Percentiles rank a stretch among this genome's conserved stretches.
Evolutionary conservation across 2,113 vertebrate genomes (phyloP).

Genomic region (Cardinalis cardinalis): DNA sequence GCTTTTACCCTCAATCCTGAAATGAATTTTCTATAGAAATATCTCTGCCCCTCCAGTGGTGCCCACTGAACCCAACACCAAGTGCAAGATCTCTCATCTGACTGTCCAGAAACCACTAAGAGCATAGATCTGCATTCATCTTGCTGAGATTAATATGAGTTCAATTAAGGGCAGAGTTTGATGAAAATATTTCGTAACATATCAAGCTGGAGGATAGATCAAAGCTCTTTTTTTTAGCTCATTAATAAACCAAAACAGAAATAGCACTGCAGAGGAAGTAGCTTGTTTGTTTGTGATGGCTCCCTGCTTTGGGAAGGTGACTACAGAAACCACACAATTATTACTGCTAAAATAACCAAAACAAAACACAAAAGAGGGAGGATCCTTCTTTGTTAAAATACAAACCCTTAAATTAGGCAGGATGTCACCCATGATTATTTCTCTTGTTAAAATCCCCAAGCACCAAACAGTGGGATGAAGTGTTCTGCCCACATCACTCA

Average conservation of each 20-base stretch:
- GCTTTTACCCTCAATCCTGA: not conserved
- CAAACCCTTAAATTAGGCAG: not conserved
- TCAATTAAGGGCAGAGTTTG: not conserved
- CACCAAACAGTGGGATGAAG: not conserved
- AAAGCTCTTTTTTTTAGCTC: not conserved
- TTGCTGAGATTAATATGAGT: not conserved
- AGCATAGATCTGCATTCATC: not conserved
- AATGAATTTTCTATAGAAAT: not conserved
- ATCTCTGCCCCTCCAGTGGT: not conserved
- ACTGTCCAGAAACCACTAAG: not conserved
- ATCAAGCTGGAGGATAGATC: not conserved
- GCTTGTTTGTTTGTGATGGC: not conserved
- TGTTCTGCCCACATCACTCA: not conserved
- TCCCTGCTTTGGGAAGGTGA: constrained; percentile 15
- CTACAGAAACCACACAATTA: not conserved
- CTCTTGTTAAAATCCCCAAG: not conserved
- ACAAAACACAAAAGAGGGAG: not conserved
- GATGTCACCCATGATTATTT: not conserved
- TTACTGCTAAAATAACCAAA: not conserved
- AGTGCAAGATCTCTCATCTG: not conserved
- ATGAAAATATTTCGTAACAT: constrained; percentile 2
- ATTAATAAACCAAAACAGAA: constrained; percentile 17
- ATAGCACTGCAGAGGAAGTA: not conserved
- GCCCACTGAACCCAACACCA: not conserved
- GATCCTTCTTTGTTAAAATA: not conserved